phyloP scores from a whole-genome alignment of 2,888 invertebrate genomes.

The Steinernema hermaphroditum region DNA sequence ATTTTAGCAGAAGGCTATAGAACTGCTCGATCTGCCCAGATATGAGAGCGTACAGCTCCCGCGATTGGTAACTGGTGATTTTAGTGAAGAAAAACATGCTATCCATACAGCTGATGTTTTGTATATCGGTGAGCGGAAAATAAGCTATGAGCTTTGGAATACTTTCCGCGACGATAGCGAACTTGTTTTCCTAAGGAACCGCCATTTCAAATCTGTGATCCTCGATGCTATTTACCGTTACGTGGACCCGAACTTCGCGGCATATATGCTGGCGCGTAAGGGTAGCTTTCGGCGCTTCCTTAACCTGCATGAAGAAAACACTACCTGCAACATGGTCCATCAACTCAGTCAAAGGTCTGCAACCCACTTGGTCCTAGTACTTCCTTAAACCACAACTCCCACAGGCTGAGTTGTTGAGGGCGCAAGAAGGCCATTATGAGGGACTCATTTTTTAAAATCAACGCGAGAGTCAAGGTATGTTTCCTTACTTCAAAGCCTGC shows the following conservation, averaged over 20 bases:
- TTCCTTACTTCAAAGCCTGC: conserved; percentile 13
- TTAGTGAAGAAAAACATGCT: conserved; percentile 22
- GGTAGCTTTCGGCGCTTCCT: conserved; percentile 19
- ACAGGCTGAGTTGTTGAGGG: conserved; percentile 8
- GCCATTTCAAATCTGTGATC: background rate
- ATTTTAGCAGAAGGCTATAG: conserved; percentile 3
- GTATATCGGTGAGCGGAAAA: background rate
- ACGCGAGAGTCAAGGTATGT: background rate
- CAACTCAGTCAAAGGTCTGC: too few relatives aligned
- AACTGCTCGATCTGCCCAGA: conserved; percentile 1
- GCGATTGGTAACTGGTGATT: background rate
- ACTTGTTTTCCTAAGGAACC: background rate
- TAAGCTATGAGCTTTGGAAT: conserved; percentile 3
- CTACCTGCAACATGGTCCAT: background rate
- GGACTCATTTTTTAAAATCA: conserved; percentile 1
- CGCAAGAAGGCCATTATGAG: background rate
- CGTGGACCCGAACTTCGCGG: conserved; percentile 17
- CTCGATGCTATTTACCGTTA: background rate
- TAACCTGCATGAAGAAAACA: conserved; percentile 21
- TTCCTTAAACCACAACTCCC: conserved; percentile 14
- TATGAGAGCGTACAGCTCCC: conserved; percentile 1
- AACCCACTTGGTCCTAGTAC: conserved; percentile 4
- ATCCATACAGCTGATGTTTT: conserved; percentile 25
- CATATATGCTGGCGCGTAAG: conserved; percentile 17
- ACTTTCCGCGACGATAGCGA: conserved; percentile 3